Base-by-base conservation (phyloP, 2,797 vertebrate genomes). In the Diceros bicornis region DNA sequence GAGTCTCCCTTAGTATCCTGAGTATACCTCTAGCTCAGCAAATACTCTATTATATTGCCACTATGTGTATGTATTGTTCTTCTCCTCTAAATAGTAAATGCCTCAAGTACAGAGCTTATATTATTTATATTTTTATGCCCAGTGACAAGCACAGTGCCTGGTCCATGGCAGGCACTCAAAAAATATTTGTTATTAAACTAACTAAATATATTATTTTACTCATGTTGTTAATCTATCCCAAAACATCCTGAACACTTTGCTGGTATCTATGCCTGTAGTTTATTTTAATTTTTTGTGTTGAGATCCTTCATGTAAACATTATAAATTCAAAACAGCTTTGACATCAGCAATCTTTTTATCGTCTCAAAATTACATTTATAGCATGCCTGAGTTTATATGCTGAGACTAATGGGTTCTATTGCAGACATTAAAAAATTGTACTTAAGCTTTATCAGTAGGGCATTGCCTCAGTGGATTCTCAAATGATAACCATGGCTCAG, bases 201-300 rank as follows among this genome's bases (percentile, higher is more conserved):
- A 71, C 44, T 95, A 91, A 85, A 83, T 82, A 21, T 47, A 55
- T 86, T 29, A 87, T 57, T 96, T 93, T 92, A 79, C 23, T 87
- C 9, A 32, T n/a, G 32, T 61, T 77, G 21, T 94, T 89, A 57
- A 79, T 86, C 57, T 95, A 17, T 88, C 9, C 9, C 55, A 14
- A 79, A 91, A 75, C 50, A 69, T 68, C 50, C 27, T 25, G 29
- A 93, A 89, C 4, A 11, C 6, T 93, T 85, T 92, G 16, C 59
- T 94, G 7, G 8, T 82, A 68, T 78, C 37, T 85, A 27, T 96
- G 27, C 37, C 75, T 29, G 1, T 50, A 84, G 71, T 81, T 92
- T 87, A 55, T 87, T 97, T 97, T 75, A 88, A 94, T 90, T 95
- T 90, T 95, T 37, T 89, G 20, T 87, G 20, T 83, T 69, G 75